phyloP scores from a whole-genome alignment of 2,888 invertebrate species.

The Trachelus troglodyta region DNA sequence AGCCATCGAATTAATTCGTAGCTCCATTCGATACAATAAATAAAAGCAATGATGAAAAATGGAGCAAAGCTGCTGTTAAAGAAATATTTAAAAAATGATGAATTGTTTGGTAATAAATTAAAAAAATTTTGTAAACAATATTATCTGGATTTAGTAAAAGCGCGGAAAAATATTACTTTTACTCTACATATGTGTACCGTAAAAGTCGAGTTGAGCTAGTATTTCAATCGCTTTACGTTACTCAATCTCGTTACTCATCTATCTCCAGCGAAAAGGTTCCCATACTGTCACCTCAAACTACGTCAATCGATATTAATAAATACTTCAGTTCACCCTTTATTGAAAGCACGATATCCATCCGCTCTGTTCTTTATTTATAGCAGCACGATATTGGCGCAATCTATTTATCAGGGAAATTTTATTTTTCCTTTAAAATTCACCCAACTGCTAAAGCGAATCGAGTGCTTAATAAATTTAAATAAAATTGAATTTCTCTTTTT shows the following conservation, averaged over 20 bases:
- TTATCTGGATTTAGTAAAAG: too few species aligned
- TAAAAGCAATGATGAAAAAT: too few species aligned
- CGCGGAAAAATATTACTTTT: too few species aligned
- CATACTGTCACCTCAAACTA: background rate
- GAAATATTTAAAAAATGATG: too few species aligned
- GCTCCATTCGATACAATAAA: too few species aligned
- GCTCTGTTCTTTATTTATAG: conserved; percentile 3
- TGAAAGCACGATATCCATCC: conserved; percentile 2
- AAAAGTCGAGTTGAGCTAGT: background rate
- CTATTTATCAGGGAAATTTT: background rate
- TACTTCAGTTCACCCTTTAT: conserved; percentile 4
- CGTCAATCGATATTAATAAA: conserved; percentile 6
- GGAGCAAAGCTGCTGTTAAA: too few species aligned
- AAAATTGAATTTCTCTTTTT: too few species aligned
- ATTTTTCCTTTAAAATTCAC: background rate
- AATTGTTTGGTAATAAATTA: too few species aligned
- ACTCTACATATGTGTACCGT: background rate
- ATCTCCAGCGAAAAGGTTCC: background rate
- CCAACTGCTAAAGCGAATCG: background rate
- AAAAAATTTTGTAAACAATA: too few species aligned
- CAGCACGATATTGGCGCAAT: background rate
- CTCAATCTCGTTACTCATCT: background rate
- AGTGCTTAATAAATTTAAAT: background rate
- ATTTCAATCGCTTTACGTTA: background rate
- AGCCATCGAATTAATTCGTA: too few species aligned